Base-by-base conservation (phyloP, 92 coral and sea anemone species). In the Palythoa grandis region DNA sequence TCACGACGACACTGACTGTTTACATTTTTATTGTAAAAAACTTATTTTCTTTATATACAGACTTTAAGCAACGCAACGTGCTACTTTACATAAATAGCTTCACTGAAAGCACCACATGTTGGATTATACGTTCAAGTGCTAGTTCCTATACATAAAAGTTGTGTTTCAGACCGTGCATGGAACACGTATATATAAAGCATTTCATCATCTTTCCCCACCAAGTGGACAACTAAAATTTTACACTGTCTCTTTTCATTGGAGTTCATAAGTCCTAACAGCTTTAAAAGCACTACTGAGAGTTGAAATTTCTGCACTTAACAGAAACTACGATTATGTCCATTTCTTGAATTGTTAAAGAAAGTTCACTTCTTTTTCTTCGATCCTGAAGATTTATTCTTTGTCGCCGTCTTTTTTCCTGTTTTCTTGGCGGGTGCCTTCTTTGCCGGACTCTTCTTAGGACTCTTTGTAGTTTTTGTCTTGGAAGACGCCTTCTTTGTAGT, bases 361-460 rank as follows among this genome's bases (percentile, higher is more conserved):
- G 43, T 76, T 86, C 70, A 68, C 77, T 77, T 77, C 67, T 74
- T 67, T 22, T 89, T 89, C 93, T 87, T 83, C 25, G 87, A 16
- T 38, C 66, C 82, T 50, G 83, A 15, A 11, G 74, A 69, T 29
- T 69, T 69, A 69, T 16, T 6, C 74, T 69, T 69, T 69, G 74
- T 13, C 5, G 74, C 38, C 69, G 63, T 72, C 57, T 89, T 89
- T 53, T 54, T 75, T 29, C 35, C 35, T 50, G 91, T 38, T 39
- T 74, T 70, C 80, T 90, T 92, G 35, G 84, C 77, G 15, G 84
- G 79, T 6, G 90, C 79, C 52, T 90, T 87, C 56, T 90, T 90
- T 10, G 88, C 82, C 0, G 87, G 74, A 6, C 35, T 56, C 39
- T 84, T 84, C 4, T 57, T 86, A 4, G 52, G 5, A 14, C 38